phyloP scores from a whole-genome alignment of 2,797 vertebrate genomes.

The Adrianichthys oophorus region DNA sequence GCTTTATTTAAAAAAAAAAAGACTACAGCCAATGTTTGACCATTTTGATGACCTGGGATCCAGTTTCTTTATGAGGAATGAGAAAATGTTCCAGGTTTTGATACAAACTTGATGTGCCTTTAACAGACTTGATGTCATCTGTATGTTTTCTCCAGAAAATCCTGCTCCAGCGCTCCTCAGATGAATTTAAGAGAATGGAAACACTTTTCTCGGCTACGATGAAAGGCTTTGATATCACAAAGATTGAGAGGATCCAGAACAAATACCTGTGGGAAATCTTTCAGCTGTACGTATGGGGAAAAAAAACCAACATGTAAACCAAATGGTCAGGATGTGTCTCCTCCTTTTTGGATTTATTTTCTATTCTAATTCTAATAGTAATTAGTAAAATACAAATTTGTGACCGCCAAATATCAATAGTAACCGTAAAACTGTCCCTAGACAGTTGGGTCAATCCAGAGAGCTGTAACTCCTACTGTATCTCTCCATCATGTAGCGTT shows the following conservation, averaged over 20 bases:
- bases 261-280: constrained; percentile 83
- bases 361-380: too few species aligned
- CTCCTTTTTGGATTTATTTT: not conserved
- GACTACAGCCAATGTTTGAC: too few species aligned
- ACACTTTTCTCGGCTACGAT: constrained; percentile 80
- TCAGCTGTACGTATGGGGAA: constrained; percentile 76
- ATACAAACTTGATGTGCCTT: not conserved
- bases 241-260: constrained; percentile 80
- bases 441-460: too few species aligned
- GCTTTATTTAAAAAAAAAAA: too few species aligned
- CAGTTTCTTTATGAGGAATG: not conserved
- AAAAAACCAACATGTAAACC: fast-evolving
- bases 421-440: too few species aligned
- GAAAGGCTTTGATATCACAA: constrained; percentile 63
- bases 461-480: too few species aligned
- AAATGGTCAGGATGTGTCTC: not conserved
- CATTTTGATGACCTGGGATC: not conserved
- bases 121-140: not conserved
- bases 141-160: constrained; percentile 50
- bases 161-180: constrained; percentile 28
- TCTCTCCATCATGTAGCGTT: too few species aligned
- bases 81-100: not conserved
- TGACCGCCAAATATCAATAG: too few species aligned
- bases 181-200: constrained; percentile 75
- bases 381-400: too few species aligned